Evolutionary conservation across 2,113 vertebrate species (phyloP).

Genomic region (Petaurus breviceps): DNA sequence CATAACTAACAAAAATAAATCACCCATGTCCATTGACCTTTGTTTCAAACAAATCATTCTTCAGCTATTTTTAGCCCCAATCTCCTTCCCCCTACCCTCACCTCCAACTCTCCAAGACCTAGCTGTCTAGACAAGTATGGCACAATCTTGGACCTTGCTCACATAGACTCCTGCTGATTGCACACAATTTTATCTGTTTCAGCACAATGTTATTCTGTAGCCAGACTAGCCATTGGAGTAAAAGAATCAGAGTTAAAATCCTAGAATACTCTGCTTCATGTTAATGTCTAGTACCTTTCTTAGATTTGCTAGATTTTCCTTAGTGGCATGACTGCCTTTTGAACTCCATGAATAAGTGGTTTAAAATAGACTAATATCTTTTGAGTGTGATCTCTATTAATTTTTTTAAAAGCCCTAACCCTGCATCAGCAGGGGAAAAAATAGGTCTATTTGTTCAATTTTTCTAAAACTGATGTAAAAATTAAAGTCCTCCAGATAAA

Average conservation of each 20-base stretch:
- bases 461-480: neutral
- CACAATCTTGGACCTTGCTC: neutral
- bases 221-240: neutral
- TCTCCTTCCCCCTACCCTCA: neutral
- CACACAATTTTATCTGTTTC: neutral
- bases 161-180: neutral
- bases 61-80: neutral
- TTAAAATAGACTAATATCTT: neutral
- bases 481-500: neutral
- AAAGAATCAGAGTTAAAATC: neutral
- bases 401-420: neutral
- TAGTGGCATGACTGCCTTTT: neutral
- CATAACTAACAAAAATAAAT: neutral
- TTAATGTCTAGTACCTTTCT: neutral
- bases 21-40: neutral
- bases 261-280: neutral
- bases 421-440: neutral
- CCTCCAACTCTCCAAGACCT: neutral
- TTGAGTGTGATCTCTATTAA: neutral
- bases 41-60: neutral
- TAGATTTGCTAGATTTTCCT: neutral
- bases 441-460: neutral
- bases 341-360: neutral
- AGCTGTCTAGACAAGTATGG: neutral
- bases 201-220: neutral